Conservation (phyloP, 2,797 vertebrate genomes). For the Loris lydekkerianus region DNA sequence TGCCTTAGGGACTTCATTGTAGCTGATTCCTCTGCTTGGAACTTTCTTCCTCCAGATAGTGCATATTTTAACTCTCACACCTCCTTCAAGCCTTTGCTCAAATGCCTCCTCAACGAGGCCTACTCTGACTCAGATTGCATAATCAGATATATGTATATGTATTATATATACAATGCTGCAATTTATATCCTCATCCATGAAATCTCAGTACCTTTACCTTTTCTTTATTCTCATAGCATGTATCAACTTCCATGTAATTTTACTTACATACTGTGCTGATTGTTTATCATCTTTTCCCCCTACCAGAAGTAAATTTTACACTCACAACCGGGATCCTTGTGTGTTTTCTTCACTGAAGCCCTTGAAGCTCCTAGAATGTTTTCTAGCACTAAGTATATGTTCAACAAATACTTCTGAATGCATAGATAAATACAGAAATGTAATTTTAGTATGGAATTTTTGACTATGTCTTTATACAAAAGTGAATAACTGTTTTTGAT, state of each 20-base stretch:
- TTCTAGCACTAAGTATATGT: background rate
- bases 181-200: background rate
- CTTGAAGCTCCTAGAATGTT: background rate
- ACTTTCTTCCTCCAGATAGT: background rate
- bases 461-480: background rate
- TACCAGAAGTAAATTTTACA: background rate
- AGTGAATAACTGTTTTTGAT: constrained; percentile 15
- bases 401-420: constrained; percentile 58
- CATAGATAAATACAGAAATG: background rate
- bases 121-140: background rate
- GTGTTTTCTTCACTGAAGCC: background rate
- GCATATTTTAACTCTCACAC: background rate
- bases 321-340: background rate
- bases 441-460: constrained; percentile 22
- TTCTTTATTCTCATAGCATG: background rate
- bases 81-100: constrained; percentile 12
- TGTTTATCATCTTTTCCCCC: background rate
- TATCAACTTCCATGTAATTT: constrained; percentile 30
- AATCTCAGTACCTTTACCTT: background rate
- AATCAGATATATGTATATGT: too few relatives aligned
- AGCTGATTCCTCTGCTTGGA: background rate
- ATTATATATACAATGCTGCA: background rate
- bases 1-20: background rate
- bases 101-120: background rate
- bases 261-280: background rate